These are phyloP conservation scores for Leucoraja erinaceus DNA, from an alignment of 2,113 vertebrate species.

Conservation along the genomic window DNA sequence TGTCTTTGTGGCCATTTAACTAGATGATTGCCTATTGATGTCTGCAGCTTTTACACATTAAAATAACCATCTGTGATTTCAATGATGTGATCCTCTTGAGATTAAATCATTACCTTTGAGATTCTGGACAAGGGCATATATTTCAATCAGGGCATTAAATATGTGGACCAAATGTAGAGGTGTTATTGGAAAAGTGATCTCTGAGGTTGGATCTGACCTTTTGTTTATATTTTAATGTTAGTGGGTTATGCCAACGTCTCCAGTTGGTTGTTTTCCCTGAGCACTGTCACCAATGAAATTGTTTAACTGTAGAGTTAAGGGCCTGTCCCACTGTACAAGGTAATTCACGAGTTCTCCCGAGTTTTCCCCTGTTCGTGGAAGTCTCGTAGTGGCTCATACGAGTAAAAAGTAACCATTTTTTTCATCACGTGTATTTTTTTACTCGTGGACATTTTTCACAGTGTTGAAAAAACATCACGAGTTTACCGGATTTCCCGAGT, in stretches of 20 bases:
- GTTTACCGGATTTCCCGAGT: no score
- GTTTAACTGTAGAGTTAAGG: background rate
- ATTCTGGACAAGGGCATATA: no score
- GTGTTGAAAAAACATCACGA: no score
- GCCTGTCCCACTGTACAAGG: no score
- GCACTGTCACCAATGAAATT: background rate
- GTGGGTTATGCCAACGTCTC: background rate
- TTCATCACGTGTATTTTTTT: no score
- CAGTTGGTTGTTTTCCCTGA: background rate
- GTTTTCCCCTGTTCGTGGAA: no score
- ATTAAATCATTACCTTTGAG: constrained; percentile 24
- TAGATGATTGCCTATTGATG: constrained; percentile 18
- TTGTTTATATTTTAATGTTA: background rate
- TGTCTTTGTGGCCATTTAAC: background rate
- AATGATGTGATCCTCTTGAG: constrained; percentile 12
- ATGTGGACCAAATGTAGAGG: background rate
- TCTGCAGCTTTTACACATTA: background rate
- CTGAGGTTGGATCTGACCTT: background rate
- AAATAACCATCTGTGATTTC: background rate
- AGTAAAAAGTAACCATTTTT: no score
- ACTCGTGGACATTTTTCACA: no score
- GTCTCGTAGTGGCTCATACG: no score
- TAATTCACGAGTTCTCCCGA: no score
- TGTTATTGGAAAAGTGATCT: background rate
- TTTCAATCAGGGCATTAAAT: background rate